Conservation (phyloP, 2,797 vertebrate genomes). For the Anguilla megastoma region DNA sequence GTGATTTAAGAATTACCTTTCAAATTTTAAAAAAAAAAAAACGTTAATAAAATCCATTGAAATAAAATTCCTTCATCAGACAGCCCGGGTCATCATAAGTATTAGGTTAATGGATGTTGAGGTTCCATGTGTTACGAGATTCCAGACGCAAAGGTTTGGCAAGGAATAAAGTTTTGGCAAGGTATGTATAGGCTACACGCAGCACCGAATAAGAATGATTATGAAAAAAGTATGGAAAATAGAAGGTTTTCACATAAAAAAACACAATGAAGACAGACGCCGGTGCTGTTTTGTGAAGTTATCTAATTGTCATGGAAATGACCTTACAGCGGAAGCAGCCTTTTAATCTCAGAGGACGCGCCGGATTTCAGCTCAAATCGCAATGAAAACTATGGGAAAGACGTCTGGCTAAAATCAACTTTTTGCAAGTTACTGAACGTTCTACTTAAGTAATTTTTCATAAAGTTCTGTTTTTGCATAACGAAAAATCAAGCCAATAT, state of each 20-base stretch:
- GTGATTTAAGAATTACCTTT: neutral
- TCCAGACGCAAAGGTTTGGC: neutral
- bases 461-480: neutral
- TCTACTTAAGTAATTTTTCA: neutral
- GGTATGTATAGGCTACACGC: neutral
- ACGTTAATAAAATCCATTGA: neutral
- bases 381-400: neutral
- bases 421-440: neutral
- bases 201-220: neutral
- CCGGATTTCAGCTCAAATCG: neutral
- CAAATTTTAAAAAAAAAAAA: neutral
- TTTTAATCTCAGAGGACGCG: neutral
- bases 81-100: neutral
- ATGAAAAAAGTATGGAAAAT: neutral
- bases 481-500: neutral
- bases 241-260: neutral
- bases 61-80: neutral
- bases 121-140: neutral
- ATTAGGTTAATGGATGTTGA: neutral
- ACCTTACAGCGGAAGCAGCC: constrained; percentile 12
- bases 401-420: neutral
- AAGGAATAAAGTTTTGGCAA: neutral
- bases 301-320: constrained; percentile 5
- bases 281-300: neutral
- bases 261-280: neutral